These are phyloP conservation scores for Cynopterus brachyotis DNA, from an alignment of 2,113 vertebrate genomes.

Conservation along the genomic window DNA sequence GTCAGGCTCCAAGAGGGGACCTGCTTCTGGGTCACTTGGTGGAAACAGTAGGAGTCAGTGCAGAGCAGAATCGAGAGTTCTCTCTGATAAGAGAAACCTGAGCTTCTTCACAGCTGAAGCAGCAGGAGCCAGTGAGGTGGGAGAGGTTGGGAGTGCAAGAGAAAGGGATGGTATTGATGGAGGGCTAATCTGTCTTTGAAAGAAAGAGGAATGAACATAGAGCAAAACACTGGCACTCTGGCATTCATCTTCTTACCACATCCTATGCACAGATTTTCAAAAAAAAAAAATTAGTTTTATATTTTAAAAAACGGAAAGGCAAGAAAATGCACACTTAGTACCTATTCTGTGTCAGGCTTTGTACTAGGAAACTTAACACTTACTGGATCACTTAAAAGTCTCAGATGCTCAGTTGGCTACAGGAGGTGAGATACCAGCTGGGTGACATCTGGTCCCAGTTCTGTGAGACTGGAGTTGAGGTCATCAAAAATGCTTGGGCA, in stretches of 20 bases:
- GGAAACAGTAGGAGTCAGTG: rapidly evolving
- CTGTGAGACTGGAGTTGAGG: neutral
- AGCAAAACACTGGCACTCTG: neutral
- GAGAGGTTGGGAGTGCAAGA: neutral
- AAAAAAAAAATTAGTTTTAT: neutral
- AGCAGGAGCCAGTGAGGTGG: neutral
- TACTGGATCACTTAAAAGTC: neutral
- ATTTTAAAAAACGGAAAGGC: conserved; percentile 16
- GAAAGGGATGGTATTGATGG: neutral
- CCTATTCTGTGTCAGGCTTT: neutral
- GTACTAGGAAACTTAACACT: neutral
- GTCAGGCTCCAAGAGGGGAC: neutral
- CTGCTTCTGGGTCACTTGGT: too few species aligned
- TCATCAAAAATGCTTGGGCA: neutral
- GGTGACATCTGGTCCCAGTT: neutral
- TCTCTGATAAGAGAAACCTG: neutral
- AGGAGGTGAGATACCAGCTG: conserved; percentile 10
- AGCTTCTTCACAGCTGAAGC: neutral
- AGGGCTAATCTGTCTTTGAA: neutral
- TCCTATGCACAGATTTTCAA: neutral
- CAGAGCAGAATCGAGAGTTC: neutral
- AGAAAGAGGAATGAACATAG: neutral
- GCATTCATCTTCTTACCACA: neutral
- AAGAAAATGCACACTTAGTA: neutral
- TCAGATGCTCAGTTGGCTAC: neutral